Evolutionary conservation across 1,140 invertebrate species (phyloP).

Genomic region (Triops longicaudatus): DNA sequence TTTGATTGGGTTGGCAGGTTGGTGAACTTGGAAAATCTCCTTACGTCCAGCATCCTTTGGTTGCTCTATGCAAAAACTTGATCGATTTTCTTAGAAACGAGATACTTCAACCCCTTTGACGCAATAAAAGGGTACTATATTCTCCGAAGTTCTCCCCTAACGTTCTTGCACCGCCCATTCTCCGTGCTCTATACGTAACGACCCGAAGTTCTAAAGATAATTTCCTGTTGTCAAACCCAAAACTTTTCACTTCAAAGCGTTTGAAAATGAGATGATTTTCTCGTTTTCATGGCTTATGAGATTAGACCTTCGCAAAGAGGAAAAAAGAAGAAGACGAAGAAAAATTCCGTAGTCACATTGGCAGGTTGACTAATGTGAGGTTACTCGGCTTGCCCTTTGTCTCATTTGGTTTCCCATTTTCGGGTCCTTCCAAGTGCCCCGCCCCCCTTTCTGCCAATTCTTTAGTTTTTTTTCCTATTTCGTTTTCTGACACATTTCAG

Average conservation of each 20-base stretch:
- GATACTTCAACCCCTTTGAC: too few species aligned
- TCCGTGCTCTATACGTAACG: too few species aligned
- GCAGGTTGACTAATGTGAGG: constrained; percentile 7
- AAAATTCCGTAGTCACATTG: neutral
- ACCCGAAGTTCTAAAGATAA: neutral
- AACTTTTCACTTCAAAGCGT: neutral
- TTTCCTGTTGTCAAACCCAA: neutral
- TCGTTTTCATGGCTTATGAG: neutral
- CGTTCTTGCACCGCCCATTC: too few species aligned
- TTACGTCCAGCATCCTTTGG: too few species aligned
- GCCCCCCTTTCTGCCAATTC: neutral
- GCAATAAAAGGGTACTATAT: too few species aligned
- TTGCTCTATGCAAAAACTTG: too few species aligned
- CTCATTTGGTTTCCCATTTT: neutral
- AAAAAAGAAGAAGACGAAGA: too few species aligned
- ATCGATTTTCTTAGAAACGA: too few species aligned
- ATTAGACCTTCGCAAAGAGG: too few species aligned
- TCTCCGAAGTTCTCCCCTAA: too few species aligned
- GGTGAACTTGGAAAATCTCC: too few species aligned
- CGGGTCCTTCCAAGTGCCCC: neutral
- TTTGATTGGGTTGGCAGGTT: too few species aligned
- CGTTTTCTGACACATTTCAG: constrained; percentile 7
- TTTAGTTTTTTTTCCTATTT: neutral
- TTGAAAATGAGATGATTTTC: neutral
- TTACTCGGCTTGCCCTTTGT: constrained; percentile 7